Percentiles rank a stretch among this genome's conserved stretches.
Conservation (phyloP, 2,888 invertebrate genomes). For the Drosophila macrospina region DNA sequence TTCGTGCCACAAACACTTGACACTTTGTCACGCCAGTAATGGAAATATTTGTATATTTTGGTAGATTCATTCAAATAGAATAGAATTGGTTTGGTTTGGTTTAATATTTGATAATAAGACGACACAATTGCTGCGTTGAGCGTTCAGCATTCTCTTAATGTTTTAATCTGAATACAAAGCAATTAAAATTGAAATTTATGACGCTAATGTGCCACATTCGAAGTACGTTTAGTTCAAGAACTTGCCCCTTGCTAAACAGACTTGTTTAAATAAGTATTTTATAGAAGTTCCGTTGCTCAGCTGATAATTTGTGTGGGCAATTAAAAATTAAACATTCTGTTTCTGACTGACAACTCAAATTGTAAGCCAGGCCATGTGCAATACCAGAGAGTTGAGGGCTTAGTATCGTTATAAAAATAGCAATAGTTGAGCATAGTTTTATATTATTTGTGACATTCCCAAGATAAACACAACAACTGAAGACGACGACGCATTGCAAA, state of each 20-base stretch:
- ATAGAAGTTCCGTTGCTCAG: conserved; percentile 31
- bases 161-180: conserved; percentile 69
- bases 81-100: conserved; percentile 28
- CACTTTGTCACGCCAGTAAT: conserved; percentile 46
- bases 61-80: conserved; percentile 13
- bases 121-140: conserved; percentile 44
- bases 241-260: conserved; percentile 36
- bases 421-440: conserved; percentile 6
- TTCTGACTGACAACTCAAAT: conserved; percentile 51
- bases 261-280: conserved; percentile 31
- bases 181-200: conserved; percentile 75
- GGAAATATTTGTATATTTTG: conserved; percentile 14
- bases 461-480: conserved; percentile 55
- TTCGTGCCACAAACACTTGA: conserved; percentile 17
- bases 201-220: conserved; percentile 62
- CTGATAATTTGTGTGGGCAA: conserved; percentile 60
- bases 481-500: conserved; percentile 51
- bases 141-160: conserved; percentile 9
- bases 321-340: conserved; percentile 67
- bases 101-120: conserved; percentile 33
- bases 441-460: conserved; percentile 31
- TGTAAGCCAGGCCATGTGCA: conserved; percentile 33
- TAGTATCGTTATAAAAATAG: conserved; percentile 41
- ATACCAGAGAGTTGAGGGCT: conserved; percentile 29
- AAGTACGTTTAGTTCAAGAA: conserved; percentile 52